These are phyloP conservation scores for Miltochrista miniata DNA, from an alignment of 2,888 invertebrate species.

Conservation along the genomic window DNA sequence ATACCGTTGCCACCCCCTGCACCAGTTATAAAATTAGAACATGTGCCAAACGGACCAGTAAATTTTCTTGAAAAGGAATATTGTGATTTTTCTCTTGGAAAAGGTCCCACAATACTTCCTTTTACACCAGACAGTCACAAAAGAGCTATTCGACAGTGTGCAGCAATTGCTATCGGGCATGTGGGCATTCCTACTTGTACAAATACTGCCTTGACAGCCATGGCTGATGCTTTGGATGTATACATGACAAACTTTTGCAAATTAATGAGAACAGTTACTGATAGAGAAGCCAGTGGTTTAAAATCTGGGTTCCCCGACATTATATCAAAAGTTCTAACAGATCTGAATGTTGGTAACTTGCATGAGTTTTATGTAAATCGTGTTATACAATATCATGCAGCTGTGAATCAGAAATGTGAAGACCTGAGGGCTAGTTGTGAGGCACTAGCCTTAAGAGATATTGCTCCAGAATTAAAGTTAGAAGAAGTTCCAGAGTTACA, in stretches of 20 bases:
- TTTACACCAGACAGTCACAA: conserved; percentile 77
- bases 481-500: conserved; percentile 81
- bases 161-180: conserved; percentile 74
- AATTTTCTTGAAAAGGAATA: conserved; percentile 72
- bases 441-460: conserved; percentile 60
- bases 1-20: conserved; percentile 65
- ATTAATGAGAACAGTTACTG: conserved; percentile 66
- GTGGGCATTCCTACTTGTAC: conserved; percentile 69
- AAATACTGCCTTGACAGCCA: conserved; percentile 63
- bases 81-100: conserved; percentile 74
- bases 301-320: conserved; percentile 74
- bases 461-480: conserved; percentile 69
- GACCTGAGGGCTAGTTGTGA: conserved; percentile 60
- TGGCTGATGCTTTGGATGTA: conserved; percentile 68
- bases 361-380: conserved; percentile 73
- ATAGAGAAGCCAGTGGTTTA: conserved; percentile 69
- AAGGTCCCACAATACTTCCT: conserved; percentile 66
- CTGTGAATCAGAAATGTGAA: conserved; percentile 63
- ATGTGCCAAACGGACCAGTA: conserved; percentile 61
- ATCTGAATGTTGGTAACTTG: conserved; percentile 70
- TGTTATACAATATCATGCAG: conserved; percentile 68
- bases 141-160: conserved; percentile 70
- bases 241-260: conserved; percentile 76
- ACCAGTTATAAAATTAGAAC: conserved; percentile 61
- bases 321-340: conserved; percentile 74